These are phyloP conservation scores for Nudaria mundana DNA, from an alignment of 2,888 invertebrate species.

Conservation along the genomic window DNA sequence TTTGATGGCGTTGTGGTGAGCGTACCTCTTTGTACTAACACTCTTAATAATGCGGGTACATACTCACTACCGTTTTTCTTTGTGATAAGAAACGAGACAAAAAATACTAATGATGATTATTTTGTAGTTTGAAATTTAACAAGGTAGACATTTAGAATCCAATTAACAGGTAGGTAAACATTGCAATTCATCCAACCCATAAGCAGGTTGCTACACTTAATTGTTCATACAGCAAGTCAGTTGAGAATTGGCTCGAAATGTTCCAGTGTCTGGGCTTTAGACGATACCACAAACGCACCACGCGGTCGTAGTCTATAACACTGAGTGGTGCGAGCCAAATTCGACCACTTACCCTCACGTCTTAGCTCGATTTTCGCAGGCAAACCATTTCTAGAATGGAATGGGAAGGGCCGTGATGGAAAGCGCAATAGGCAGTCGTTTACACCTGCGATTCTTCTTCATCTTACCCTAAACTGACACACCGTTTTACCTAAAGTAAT, in stretches of 20 bases:
- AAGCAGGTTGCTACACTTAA: conserved; percentile 72
- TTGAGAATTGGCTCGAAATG: conserved; percentile 75
- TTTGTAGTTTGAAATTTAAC: too few relatives aligned
- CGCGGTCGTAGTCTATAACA: conserved; percentile 42
- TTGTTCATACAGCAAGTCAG: conserved; percentile 79
- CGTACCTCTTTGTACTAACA: conserved; percentile 53
- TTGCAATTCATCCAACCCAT: conserved; percentile 67
- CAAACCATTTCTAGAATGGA: conserved; percentile 18
- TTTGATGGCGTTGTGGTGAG: conserved; percentile 66
- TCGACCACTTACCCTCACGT: conserved; percentile 49
- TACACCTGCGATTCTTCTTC: conserved; percentile 80
- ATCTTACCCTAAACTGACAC: conserved; percentile 75
- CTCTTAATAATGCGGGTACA: conserved; percentile 22
- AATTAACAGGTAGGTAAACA: conserved; percentile 57
- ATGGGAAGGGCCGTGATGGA: conserved; percentile 59
- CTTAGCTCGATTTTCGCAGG: conserved; percentile 49
- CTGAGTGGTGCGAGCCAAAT: conserved; percentile 49
- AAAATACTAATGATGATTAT: too few relatives aligned
- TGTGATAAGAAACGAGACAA: too few relatives aligned
- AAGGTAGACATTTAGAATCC: conserved; percentile 1
- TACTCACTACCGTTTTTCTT: conserved; percentile 7
- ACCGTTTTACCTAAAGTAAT: conserved; percentile 75
- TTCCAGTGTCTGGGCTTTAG: conserved; percentile 66
- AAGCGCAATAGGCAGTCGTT: conserved; percentile 72
- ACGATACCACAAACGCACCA: conserved; percentile 63